phyloP scores from a whole-genome alignment of 2,888 invertebrate species.

The Sturmia bella region DNA sequence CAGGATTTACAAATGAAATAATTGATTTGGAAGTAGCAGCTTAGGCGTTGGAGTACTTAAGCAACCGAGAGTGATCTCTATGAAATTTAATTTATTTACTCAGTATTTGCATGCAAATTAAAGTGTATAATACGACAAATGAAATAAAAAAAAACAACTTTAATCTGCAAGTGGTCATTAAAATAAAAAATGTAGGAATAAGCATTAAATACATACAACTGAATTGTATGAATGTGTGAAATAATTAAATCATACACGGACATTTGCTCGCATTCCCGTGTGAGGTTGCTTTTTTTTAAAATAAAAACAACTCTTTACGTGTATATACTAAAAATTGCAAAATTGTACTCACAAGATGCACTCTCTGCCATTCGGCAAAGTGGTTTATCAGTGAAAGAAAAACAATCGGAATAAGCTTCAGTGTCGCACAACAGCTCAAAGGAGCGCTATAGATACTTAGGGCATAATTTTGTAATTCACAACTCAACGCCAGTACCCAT shows the following conservation, averaged over 20 bases:
- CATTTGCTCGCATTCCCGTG: slow-evolving; percentile 15
- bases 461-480: too few species aligned
- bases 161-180: slow-evolving; percentile 44
- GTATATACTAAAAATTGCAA: background rate
- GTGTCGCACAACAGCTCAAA: background rate
- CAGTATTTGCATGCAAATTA: background rate
- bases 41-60: too few species aligned
- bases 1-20: too few species aligned
- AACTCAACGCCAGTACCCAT: too few species aligned
- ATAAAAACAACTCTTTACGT: slow-evolving; percentile 7
- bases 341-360: slow-evolving; percentile 26
- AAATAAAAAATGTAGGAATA: slow-evolving; percentile 9
- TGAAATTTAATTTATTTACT: too few species aligned
- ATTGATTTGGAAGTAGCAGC: too few species aligned
- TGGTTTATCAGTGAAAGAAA: slow-evolving; percentile 52
- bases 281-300: background rate
- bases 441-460: background rate
- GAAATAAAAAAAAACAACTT: slow-evolving; percentile 29
- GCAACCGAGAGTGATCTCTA: too few species aligned
- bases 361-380: slow-evolving; percentile 22
- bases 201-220: slow-evolving; percentile 9
- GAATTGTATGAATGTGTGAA: background rate
- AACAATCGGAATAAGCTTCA: background rate
- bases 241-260: slow-evolving; percentile 21
- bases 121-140: slow-evolving; percentile 22